Conservation (phyloP, 2,113 vertebrate genomes). For the Chionis minor region DNA sequence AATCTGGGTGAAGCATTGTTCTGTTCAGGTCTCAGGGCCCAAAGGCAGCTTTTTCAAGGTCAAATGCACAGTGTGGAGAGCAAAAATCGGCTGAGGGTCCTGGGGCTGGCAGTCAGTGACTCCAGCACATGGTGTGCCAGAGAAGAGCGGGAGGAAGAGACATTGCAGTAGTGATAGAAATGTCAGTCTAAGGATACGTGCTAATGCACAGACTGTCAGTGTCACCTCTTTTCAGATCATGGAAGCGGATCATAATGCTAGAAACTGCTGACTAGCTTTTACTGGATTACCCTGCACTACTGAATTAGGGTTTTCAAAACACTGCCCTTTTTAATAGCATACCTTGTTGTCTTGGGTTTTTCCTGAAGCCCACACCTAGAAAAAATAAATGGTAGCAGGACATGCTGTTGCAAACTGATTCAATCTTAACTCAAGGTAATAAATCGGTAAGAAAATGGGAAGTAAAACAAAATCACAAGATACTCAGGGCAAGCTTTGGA, state of each 20-base stretch:
- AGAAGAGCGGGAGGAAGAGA: not conserved
- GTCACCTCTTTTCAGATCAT: not conserved
- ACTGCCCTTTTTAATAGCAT: fast-evolving
- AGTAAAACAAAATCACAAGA: not conserved
- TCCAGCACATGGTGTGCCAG: not conserved
- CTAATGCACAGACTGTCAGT: not conserved
- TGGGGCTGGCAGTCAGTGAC: not conserved
- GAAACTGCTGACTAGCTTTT: not conserved
- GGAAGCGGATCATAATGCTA: not conserved
- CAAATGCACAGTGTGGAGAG: too few relatives aligned
- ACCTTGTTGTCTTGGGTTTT: not conserved
- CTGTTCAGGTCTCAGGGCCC: not conserved
- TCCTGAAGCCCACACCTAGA: not conserved
- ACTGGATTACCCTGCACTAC: not conserved
- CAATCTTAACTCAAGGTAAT: not conserved
- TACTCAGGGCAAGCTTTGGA: not conserved
- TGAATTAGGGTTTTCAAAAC: not conserved
- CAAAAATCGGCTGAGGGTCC: not conserved
- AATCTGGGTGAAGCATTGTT: not conserved
- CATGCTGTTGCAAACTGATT: not conserved
- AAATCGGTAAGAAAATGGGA: not conserved
- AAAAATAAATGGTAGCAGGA: not conserved
- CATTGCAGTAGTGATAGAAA: not conserved
- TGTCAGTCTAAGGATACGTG: not conserved
- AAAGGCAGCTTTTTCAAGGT: not conserved